These are phyloP conservation scores for Sardinella longiceps DNA, from an alignment of 2,797 vertebrate species.

Conservation along the genomic window DNA sequence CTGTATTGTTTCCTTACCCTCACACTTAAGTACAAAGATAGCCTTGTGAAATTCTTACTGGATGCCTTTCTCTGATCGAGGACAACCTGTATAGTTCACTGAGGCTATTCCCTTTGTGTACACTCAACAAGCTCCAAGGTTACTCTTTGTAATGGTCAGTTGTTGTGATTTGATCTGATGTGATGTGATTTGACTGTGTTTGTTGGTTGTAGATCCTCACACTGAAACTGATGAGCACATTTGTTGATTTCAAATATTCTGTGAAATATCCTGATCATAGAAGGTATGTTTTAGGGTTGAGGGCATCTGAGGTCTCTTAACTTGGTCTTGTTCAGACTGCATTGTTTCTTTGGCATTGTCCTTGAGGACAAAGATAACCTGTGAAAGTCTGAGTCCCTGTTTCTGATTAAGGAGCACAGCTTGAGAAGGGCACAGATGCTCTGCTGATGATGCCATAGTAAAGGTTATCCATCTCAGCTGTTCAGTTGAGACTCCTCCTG, in stretches of 20 bases:
- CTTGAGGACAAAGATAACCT: too few species aligned
- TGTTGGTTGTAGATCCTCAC: too few species aligned
- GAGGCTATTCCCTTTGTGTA: too few species aligned
- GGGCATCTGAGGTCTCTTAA: not conserved
- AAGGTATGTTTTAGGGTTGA: constrained; percentile 15
- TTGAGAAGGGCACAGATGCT: not conserved
- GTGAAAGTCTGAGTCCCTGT: constrained; percentile 54
- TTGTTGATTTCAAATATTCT: too few species aligned
- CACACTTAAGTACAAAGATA: constrained; percentile 56
- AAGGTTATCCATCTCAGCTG: not conserved
- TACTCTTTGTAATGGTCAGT: too few species aligned
- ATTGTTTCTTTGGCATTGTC: constrained; percentile 55
- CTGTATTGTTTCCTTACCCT: constrained; percentile 32
- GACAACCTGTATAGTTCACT: constrained; percentile 49
- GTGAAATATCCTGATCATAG: too few species aligned
- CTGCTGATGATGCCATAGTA: not conserved
- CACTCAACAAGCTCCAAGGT: too few species aligned
- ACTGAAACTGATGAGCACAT: too few species aligned
- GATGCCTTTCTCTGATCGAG: constrained; percentile 48
- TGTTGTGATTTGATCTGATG: too few species aligned
- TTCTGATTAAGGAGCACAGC: constrained; percentile 32
- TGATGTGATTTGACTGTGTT: too few species aligned
- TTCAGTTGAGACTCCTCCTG: not conserved
- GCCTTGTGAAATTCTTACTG: constrained; percentile 53
- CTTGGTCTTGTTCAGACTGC: constrained; percentile 31